Percentiles rank a stretch among this genome's conserved stretches.
Evolutionary conservation across 2,888 invertebrate genomes (phyloP).

Genomic region (Nymphalis polychloros): DNA sequence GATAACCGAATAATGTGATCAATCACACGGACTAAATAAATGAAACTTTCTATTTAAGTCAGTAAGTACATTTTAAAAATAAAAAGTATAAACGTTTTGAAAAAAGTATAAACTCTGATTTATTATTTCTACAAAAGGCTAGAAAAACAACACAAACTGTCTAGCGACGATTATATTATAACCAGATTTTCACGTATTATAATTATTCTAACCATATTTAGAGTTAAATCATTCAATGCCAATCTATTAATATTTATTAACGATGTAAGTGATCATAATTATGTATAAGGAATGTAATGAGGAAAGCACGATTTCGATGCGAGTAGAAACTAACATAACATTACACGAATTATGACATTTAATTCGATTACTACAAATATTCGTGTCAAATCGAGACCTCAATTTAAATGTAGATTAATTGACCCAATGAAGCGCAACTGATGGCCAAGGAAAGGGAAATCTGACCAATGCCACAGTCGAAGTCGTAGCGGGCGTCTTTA

Average conservation of each 20-base stretch:
- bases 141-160: no score
- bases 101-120: no score
- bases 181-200: no score
- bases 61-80: no score
- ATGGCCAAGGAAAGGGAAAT: constrained; percentile 65
- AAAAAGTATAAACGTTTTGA: no score
- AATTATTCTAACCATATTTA: no score
- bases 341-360: constrained; percentile 12
- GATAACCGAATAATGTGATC: no score
- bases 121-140: no score
- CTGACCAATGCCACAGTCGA: constrained; percentile 52
- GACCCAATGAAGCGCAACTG: constrained; percentile 58
- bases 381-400: constrained; percentile 14
- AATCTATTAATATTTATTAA: not conserved
- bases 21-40: no score
- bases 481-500: constrained; percentile 49
- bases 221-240: no score
- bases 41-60: no score
- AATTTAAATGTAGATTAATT: constrained; percentile 13
- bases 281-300: not conserved
- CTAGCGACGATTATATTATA: no score
- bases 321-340: not conserved
- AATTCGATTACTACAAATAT: not conserved
- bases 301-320: not conserved
- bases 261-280: not conserved